These are phyloP conservation scores for Malurus splendens DNA, from an alignment of 2,797 vertebrate genomes.

Conservation along the genomic window DNA sequence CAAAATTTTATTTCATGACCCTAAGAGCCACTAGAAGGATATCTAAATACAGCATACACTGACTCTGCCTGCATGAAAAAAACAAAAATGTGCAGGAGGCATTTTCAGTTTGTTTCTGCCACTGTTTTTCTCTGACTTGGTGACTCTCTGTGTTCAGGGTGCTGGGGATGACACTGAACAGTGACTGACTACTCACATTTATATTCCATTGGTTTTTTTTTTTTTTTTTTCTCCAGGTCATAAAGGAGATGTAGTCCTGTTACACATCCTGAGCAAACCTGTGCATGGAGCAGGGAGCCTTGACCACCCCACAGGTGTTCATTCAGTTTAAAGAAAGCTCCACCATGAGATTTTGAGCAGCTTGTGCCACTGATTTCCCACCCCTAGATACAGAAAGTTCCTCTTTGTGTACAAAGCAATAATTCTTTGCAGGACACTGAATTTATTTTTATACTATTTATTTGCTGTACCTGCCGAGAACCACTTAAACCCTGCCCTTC, in stretches of 20 bases:
- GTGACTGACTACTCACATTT: background rate
- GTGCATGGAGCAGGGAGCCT: background rate
- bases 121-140: background rate
- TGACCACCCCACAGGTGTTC: background rate
- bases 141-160: background rate
- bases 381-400: background rate
- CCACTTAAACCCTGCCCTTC: background rate
- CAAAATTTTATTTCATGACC: background rate
- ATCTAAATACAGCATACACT: background rate
- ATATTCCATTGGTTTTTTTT: background rate
- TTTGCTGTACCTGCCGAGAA: background rate
- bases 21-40: background rate
- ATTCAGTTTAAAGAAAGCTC: background rate
- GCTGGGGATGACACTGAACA: background rate
- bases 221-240: background rate
- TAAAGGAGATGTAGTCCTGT: background rate
- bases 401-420: background rate
- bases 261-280: background rate
- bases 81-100: background rate
- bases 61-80: background rate
- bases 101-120: background rate
- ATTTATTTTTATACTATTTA: background rate
- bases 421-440: background rate
- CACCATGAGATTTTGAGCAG: background rate
- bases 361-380: background rate